Evolutionary conservation across 2,888 invertebrate genomes (phyloP), one percentile per base, ranked within the genome.

Genomic region (Sesia apiformis): DNA sequence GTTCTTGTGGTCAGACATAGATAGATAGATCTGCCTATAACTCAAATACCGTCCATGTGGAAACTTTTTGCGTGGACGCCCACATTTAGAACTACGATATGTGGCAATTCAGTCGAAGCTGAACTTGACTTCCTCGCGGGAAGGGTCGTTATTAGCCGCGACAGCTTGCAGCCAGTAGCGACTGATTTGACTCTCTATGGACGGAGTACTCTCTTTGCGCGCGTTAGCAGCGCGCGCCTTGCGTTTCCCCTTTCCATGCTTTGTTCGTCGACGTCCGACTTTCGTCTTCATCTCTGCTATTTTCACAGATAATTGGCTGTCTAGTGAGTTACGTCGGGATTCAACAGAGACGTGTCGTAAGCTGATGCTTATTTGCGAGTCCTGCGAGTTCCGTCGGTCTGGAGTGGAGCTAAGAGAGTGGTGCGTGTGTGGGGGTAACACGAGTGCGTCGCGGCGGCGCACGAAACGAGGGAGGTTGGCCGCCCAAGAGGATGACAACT

Each of bases 401-500:
- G 91, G 90, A 42, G 90, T 91, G 8, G 81, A 92, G 81, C 81
- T 91, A 69, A 76, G 91, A 72, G 72, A 91, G 82, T 81, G 90
- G 79, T 63, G 70, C 70, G 69, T 81, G 83, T 80, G 90, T 53
- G 81, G 62, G 57, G 63, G 92, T 85, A 71, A 92, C 91, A 58
- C 94, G 6, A 98, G 86, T 0, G 97, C 98, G 66, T 95, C 96
- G 66, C 98, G 91, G 3, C 98, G 91, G 4, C 93, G 93, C 1
- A 97, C 94, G 70, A 97, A 92, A 62, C 96, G 94, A 0, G 97
- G 97, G 60, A 98, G 86, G 61, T 96, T 96, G 54, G 96, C 96
- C 49, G 96, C 96, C 96, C 97, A 98, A 0, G 96, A 95, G 0
- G 97, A 96, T 55, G 97, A 97, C 53, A 98, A 91, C 67, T 96